These are phyloP conservation scores for Acanthisitta chloris DNA, from an alignment of 2,113 vertebrate species.

Conservation along the genomic window DNA sequence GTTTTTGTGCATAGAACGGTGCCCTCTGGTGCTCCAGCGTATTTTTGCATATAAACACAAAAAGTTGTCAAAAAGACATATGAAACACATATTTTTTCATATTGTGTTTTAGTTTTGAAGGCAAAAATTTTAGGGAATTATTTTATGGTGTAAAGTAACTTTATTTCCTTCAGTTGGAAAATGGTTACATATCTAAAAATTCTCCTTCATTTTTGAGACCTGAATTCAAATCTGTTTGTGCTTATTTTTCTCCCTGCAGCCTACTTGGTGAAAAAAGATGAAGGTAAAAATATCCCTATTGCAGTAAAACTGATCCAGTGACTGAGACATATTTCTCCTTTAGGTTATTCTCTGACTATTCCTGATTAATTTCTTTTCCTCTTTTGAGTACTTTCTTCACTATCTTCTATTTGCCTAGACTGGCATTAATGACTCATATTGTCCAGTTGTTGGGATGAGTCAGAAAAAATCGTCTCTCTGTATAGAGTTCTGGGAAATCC, in stretches of 20 bases:
- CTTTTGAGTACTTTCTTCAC: not conserved
- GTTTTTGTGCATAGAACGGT: not conserved
- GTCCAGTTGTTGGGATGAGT: not conserved
- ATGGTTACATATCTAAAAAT: not conserved
- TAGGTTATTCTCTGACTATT: not conserved
- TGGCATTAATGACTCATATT: not conserved
- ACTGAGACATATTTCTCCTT: not conserved
- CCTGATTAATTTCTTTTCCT: not conserved
- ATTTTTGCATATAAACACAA: not conserved
- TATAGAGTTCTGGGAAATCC: not conserved
- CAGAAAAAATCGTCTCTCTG: not conserved
- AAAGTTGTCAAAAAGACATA: not conserved
- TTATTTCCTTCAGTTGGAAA: not conserved
- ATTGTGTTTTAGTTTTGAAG: not conserved
- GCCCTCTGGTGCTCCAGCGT: constrained; percentile 37
- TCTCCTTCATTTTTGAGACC: not conserved
- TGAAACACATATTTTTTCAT: not conserved
- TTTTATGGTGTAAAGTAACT: not conserved
- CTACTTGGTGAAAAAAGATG: not conserved
- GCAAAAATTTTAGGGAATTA: not conserved
- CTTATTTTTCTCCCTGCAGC: not conserved
- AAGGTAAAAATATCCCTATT: not conserved
- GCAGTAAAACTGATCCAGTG: not conserved
- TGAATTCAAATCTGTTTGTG: not conserved
- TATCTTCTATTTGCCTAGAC: not conserved